Percentiles rank a stretch among this genome's conserved stretches.
phyloP scores from a whole-genome alignment of 2,888 invertebrate genomes.

The Eurytoma californica region DNA sequence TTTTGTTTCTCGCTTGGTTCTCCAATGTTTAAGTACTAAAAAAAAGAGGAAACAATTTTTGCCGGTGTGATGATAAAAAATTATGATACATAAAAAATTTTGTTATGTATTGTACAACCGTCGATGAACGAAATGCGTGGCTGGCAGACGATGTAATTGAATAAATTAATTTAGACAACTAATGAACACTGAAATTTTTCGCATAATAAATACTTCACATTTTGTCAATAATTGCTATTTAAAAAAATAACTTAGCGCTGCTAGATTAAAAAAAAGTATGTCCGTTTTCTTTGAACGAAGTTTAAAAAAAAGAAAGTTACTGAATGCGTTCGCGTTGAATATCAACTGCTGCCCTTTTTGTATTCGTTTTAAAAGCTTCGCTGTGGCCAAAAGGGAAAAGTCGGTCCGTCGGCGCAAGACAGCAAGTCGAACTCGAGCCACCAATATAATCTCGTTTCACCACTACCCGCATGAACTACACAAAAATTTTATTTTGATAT shows the following conservation, averaged over 20 bases:
- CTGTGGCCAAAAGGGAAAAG: constrained; percentile 15
- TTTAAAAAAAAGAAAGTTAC: constrained; percentile 11
- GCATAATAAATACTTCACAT: too few relatives aligned
- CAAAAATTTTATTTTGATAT: constrained; percentile 47
- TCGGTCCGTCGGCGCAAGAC: neutral
- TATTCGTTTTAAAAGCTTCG: constrained; percentile 19
- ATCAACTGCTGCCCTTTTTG: constrained; percentile 18
- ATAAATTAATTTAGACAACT: constrained; percentile 12
- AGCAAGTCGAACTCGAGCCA: constrained; percentile 20
- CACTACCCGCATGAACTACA: constrained; percentile 44
- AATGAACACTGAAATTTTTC: neutral
- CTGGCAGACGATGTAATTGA: too few relatives aligned
- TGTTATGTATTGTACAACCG: too few relatives aligned
- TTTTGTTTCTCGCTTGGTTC: too few relatives aligned
- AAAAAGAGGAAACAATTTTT: too few relatives aligned
- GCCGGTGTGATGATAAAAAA: too few relatives aligned
- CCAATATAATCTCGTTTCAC: constrained; percentile 2
- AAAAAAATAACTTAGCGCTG: constrained; percentile 26
- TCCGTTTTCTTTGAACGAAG: constrained; percentile 21
- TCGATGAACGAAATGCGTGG: too few relatives aligned
- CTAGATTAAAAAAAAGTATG: neutral
- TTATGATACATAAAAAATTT: too few relatives aligned
- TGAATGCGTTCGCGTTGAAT: neutral
- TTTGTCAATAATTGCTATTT: too few relatives aligned
- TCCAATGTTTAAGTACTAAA: too few relatives aligned